Percentiles rank a stretch among this genome's conserved stretches.
Conservation (phyloP, 2,888 invertebrate species). For the Synergus gifuensis region DNA sequence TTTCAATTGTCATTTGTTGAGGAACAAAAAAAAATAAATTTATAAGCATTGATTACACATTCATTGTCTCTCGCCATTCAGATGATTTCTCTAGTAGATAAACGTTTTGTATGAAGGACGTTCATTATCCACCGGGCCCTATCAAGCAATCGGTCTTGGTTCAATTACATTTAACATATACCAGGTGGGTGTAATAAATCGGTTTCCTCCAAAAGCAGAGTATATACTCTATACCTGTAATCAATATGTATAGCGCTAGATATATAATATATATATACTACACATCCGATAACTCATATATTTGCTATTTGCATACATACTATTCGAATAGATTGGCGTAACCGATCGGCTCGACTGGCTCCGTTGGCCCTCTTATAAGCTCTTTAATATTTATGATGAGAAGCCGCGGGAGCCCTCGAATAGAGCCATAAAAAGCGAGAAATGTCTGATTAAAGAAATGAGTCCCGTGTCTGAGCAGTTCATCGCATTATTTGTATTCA, state of each 20-base stretch:
- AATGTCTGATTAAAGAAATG: too few relatives aligned
- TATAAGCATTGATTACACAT: background rate
- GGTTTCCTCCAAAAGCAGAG: background rate
- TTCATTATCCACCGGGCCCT: background rate
- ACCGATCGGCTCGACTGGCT: constrained; percentile 43
- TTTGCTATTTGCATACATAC: too few relatives aligned
- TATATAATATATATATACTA: too few relatives aligned
- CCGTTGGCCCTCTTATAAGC: constrained; percentile 28
- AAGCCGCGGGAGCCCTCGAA: constrained; percentile 30
- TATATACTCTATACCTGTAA: background rate
- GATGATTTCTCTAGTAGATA: background rate
- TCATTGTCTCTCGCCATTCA: background rate
- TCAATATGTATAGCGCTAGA: too few relatives aligned
- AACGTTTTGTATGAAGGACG: constrained; percentile 4
- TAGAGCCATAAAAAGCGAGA: constrained; percentile 42
- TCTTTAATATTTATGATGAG: constrained; percentile 49
- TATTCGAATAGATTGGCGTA: constrained; percentile 29
- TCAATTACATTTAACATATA: background rate
- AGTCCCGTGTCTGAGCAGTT: too few relatives aligned
- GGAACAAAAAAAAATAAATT: background rate
- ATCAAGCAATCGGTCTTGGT: background rate
- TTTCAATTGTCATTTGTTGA: background rate
- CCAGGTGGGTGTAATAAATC: background rate
- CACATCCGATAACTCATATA: too few relatives aligned
- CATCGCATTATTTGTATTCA: too few relatives aligned